These are phyloP conservation scores for Agrochola lychnidis DNA, from an alignment of 2,888 invertebrate genomes.

Conservation along the genomic window DNA sequence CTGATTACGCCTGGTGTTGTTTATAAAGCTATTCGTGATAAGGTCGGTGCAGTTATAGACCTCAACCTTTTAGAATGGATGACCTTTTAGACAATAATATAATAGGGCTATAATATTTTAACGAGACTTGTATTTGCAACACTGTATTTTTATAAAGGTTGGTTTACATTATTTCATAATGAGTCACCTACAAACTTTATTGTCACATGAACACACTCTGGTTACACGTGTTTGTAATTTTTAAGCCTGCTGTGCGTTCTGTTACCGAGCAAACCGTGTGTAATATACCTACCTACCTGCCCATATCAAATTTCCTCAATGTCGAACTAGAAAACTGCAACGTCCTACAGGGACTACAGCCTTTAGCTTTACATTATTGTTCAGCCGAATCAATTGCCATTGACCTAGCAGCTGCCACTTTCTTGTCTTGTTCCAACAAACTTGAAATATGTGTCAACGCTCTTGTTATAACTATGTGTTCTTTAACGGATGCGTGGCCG, in stretches of 20 bases:
- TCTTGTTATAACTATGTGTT: slow-evolving; percentile 30
- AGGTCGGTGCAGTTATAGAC: slow-evolving; percentile 55
- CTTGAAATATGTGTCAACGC: slow-evolving; percentile 61
- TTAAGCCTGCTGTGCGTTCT: slow-evolving; percentile 60
- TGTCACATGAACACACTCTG: slow-evolving; percentile 70
- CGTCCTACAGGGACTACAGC: slow-evolving; percentile 8
- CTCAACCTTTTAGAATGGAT: slow-evolving; percentile 48
- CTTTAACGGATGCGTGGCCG: slow-evolving; percentile 57
- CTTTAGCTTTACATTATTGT: slow-evolving; percentile 24
- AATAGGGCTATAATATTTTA: slow-evolving; percentile 18
- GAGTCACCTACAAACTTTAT: slow-evolving; percentile 64
- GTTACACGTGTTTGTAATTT: slow-evolving; percentile 68
- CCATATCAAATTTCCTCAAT: slow-evolving; percentile 56
- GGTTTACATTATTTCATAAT: slow-evolving; percentile 61
- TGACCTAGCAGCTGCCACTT: slow-evolving; percentile 43
- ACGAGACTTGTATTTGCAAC: slow-evolving; percentile 8
- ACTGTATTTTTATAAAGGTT: slow-evolving; percentile 12
- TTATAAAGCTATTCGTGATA: slow-evolving; percentile 59
- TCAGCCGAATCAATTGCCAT: slow-evolving; percentile 46
- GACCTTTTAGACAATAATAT: too few species aligned
- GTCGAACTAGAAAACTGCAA: slow-evolving; percentile 31
- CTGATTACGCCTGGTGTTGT: slow-evolving; percentile 62
- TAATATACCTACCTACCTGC: slow-evolving; percentile 35
- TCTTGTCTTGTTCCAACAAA: slow-evolving; percentile 38
- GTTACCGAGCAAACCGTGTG: slow-evolving; percentile 53